Percentiles rank a stretch among this genome's conserved stretches.
Evolutionary conservation across 2,888 invertebrate genomes (phyloP).

Genomic region (Drosophila greeni): DNA sequence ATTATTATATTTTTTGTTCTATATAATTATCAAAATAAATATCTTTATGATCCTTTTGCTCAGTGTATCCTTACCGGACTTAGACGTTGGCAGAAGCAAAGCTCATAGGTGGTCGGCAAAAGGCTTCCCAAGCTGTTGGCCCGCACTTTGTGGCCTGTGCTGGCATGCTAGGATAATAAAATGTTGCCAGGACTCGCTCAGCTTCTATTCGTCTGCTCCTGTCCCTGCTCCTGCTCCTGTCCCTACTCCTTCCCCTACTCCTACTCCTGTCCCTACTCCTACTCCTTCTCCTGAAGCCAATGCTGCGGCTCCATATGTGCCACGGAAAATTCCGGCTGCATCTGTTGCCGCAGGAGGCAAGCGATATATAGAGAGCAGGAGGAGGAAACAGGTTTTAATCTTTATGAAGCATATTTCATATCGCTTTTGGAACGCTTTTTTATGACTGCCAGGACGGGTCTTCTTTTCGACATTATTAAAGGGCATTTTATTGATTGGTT

Average conservation of each 20-base stretch:
- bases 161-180: conserved; percentile 39
- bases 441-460: conserved; percentile 35
- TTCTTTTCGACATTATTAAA: conserved; percentile 41
- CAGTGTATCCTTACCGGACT: conserved; percentile 16
- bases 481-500: conserved; percentile 39
- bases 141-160: conserved; percentile 39
- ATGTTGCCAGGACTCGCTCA: conserved; percentile 26
- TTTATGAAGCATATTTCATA: conserved; percentile 49
- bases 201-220: background rate
- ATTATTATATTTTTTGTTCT: too few species aligned
- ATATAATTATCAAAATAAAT: background rate
- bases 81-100: conserved; percentile 11
- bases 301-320: conserved; percentile 20
- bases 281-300: background rate
- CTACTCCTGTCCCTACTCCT: background rate
- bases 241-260: background rate
- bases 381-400: conserved; percentile 41
- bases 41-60: background rate
- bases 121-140: conserved; percentile 37
- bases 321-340: conserved; percentile 28
- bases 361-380: background rate
- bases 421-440: conserved; percentile 45
- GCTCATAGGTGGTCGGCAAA: conserved; percentile 29
- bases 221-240: background rate
- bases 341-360: conserved; percentile 23